Evolutionary conservation across 2,797 vertebrate species (phyloP), one percentile per base, ranked within the genome.

Genomic region (Acipenser oxyrinchus): DNA sequence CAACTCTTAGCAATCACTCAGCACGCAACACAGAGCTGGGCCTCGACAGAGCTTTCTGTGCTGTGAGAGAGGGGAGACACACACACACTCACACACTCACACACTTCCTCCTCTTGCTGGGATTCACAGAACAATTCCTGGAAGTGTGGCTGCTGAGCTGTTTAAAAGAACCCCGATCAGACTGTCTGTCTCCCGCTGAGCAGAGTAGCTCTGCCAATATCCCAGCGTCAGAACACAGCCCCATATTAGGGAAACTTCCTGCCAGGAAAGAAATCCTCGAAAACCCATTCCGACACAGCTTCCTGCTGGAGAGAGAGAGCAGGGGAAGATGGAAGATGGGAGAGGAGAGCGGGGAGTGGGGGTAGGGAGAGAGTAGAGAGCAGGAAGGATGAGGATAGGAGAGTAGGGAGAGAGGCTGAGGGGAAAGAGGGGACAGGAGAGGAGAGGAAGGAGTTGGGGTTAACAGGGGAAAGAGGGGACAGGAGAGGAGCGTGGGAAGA

Each of bases 51-150:
- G 37, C 37, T 37, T 37, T 37, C 37, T 37, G 37, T 37, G 37
- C 37, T 37, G 37, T 37, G 23, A 37, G 23, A 37, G 18, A 11
- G 51, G 49, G 18, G 37, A 55, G 6, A 57, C 10, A 18, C 18
- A 18, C n/a, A n/a, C 18, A 18, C 18, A 37, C 53, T 66, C 23
- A 13, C 15, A 15, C 55, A 12, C 15, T 58, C 49, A 15, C 48
- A n/a, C 65, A n/a, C 48, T 66, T 53, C 49, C 65, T 57, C 48
- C 49, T 10, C 37, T 49, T 59, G 50, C 51, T 10, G 7, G 52
- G 64, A 66, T 66, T 37, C 23, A 15, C 66, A 37, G 59, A n/a
- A 67, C 66, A 67, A 67, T 67, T 60, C 48, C 13, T 13, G 59
- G 66, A 67, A 67, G 66, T 52, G 15, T 51, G 59, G 49, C 57